Conservation (phyloP, 2,888 invertebrate species). For the Lacanobia oleracea region DNA sequence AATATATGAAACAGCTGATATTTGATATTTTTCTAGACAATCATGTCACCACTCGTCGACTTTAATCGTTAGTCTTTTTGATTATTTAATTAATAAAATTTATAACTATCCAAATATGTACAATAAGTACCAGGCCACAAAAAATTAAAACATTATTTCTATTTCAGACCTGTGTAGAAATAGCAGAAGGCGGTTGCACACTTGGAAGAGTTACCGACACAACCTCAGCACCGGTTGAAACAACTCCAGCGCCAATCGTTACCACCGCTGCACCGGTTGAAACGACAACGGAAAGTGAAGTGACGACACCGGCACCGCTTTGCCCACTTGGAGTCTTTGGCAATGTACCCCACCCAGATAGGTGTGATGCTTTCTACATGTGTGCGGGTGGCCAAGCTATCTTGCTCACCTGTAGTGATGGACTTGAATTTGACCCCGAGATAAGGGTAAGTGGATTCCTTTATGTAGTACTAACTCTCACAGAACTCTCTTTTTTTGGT, state of each 20-base stretch:
- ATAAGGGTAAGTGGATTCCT: slow-evolving; percentile 12
- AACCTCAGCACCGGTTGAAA: neutral
- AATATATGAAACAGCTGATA: no score
- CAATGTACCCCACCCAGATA: slow-evolving; percentile 65
- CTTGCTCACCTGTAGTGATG: slow-evolving; percentile 62
- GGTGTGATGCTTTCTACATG: slow-evolving; percentile 69
- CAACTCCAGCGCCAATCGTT: neutral
- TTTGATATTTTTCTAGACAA: no score
- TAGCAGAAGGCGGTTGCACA: slow-evolving; percentile 40
- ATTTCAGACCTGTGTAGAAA: slow-evolving; percentile 32
- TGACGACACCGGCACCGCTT: slow-evolving; percentile 23
- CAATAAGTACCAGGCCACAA: neutral
- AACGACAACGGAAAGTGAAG: neutral
- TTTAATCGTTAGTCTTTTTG: no score
- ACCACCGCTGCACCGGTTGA: slow-evolving; percentile 11
- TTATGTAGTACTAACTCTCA: no score
- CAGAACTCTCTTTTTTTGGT: no score
- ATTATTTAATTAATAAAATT: no score
- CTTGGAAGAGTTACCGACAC: slow-evolving; percentile 4
- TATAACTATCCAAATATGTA: neutral
- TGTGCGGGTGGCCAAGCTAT: slow-evolving; percentile 65
- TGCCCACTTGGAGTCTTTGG: slow-evolving; percentile 66
- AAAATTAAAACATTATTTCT: neutral
- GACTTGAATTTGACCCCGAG: slow-evolving; percentile 67
- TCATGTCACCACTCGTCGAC: no score